These are phyloP conservation scores for Lamellibrachia satsuma DNA, from an alignment of 2,888 invertebrate genomes.

Conservation along the genomic window DNA sequence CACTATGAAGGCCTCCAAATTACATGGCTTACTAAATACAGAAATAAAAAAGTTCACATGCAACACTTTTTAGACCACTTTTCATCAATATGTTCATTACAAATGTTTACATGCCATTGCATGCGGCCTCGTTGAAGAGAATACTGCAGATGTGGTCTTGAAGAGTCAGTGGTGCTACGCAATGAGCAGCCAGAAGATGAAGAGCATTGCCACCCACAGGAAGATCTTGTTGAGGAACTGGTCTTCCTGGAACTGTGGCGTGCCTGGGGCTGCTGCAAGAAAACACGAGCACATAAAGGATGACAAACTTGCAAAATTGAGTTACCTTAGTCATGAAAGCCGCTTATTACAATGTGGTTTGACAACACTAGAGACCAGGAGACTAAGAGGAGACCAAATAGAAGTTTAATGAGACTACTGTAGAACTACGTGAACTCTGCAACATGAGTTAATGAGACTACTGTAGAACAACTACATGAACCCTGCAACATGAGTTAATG, in stretches of 20 bases:
- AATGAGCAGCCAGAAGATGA: slow-evolving; percentile 89
- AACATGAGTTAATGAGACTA: too few species aligned
- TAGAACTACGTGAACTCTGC: too few species aligned
- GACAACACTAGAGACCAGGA: too few species aligned
- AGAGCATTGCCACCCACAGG: slow-evolving; percentile 89
- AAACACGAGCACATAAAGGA: neutral
- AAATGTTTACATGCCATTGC: neutral
- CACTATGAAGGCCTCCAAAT: neutral
- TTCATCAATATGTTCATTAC: neutral
- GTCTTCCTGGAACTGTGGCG: slow-evolving; percentile 89
- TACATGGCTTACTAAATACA: neutral
- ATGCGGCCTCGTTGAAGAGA: neutral
- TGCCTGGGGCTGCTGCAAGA: slow-evolving; percentile 78
- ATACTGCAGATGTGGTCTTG: neutral
- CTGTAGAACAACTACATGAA: too few species aligned
- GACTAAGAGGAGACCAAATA: too few species aligned
- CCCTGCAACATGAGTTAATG: too few species aligned
- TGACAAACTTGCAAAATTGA: too few species aligned
- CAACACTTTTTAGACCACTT: neutral
- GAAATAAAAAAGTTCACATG: too few species aligned
- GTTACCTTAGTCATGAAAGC: too few species aligned
- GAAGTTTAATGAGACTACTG: too few species aligned
- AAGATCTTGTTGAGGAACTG: slow-evolving; percentile 92
- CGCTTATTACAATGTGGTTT: too few species aligned
- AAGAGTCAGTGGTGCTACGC: slow-evolving; percentile 71